A percentile compares a stretch with the other conserved stretches of the same genome.
These are phyloP conservation scores for Puffinus mauretanicus DNA, from an alignment of 2,113 vertebrate species.

Conservation along the genomic window DNA sequence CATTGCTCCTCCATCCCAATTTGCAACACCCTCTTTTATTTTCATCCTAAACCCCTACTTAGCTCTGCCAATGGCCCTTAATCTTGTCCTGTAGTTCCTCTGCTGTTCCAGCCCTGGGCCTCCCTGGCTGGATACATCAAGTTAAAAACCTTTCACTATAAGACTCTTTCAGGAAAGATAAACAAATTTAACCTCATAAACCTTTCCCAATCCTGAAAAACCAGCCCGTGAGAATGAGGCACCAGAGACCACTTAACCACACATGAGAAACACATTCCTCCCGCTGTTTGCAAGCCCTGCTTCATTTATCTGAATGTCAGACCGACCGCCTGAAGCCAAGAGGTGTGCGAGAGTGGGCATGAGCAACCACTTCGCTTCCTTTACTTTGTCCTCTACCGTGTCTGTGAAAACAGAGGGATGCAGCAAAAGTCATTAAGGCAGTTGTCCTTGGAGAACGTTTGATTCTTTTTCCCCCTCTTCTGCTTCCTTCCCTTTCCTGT, in stretches of 20 bases:
- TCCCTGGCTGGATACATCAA: slow-evolving; percentile 6
- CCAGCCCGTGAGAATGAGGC: slow-evolving; percentile 26
- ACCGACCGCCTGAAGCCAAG: not conserved
- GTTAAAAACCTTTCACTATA: slow-evolving; percentile 37
- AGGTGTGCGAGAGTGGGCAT: not conserved
- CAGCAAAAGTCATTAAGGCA: not conserved
- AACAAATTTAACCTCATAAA: slow-evolving; percentile 55
- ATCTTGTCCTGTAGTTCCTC: not conserved
- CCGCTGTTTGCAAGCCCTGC: slow-evolving; percentile 48
- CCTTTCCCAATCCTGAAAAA: slow-evolving; percentile 52
- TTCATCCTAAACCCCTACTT: not conserved
- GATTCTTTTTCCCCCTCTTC: not conserved
- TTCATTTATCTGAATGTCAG: slow-evolving; percentile 45
- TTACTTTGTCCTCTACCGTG: not conserved
- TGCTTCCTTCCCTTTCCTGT: not conserved
- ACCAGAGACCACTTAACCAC: slow-evolving; percentile 52
- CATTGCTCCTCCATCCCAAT: not conserved
- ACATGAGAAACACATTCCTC: slow-evolving; percentile 43
- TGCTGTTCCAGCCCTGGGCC: not conserved
- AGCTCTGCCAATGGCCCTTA: not conserved
- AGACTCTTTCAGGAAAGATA: slow-evolving; percentile 41
- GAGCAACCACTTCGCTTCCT: not conserved
- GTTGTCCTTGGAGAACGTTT: not conserved
- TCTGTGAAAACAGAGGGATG: not conserved
- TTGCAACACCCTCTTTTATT: slow-evolving; percentile 12